Conservation (phyloP, 2,113 vertebrate species). For the Empidonax alnorum region DNA sequence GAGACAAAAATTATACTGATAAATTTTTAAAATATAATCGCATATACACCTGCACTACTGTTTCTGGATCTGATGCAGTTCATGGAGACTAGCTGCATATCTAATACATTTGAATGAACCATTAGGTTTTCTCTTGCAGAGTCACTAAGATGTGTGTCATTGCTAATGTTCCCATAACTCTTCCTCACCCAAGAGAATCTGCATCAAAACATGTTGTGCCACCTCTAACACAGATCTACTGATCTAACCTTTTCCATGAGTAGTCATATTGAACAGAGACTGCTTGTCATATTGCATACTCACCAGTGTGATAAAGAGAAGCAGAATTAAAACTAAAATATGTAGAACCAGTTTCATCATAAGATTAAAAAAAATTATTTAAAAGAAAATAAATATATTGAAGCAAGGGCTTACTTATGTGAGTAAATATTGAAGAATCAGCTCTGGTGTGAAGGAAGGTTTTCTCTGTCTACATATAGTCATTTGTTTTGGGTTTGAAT, state of each 20-base stretch:
- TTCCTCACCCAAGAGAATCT: neutral
- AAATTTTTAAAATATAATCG: neutral
- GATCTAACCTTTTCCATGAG: neutral
- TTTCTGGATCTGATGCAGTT: neutral
- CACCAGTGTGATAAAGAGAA: neutral
- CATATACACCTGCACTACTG: neutral
- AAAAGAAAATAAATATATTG: neutral
- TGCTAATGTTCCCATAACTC: neutral
- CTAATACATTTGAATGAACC: neutral
- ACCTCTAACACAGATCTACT: neutral
- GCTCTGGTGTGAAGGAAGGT: neutral
- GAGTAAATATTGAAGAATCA: neutral
- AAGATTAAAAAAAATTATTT: neutral
- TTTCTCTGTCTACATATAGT: neutral
- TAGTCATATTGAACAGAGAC: neutral
- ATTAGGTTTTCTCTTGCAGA: constrained; percentile 6
- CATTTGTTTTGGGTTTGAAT: neutral
- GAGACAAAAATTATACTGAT: neutral
- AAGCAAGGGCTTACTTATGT: neutral
- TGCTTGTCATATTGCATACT: neutral
- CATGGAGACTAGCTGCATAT: neutral
- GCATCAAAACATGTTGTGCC: neutral
- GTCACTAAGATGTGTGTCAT: neutral
- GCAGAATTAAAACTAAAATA: neutral
- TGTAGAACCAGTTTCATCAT: neutral